Percentiles rank a stretch among this genome's conserved stretches.
Evolutionary conservation across 2,113 vertebrate species (phyloP).

Genomic region (Pomatostomus ruficeps): DNA sequence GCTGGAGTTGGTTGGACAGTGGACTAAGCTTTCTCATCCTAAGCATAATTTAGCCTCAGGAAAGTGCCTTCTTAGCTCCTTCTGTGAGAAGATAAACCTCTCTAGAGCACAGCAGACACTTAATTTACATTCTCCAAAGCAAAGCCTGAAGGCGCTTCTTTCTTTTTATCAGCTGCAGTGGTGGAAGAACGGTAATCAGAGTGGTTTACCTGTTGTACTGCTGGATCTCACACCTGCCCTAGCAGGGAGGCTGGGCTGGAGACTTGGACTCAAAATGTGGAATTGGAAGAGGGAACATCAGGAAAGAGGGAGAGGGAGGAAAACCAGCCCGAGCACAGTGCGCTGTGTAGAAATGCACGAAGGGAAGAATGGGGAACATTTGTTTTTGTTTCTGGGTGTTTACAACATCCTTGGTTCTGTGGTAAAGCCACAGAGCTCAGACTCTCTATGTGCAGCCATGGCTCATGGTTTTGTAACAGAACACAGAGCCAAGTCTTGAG

Average conservation of each 20-base stretch:
- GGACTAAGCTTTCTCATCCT: not conserved
- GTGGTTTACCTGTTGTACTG: not conserved
- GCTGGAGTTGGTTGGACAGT: not conserved
- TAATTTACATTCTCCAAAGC: not conserved
- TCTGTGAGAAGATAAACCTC: not conserved
- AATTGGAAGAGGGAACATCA: not conserved
- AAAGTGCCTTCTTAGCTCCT: not conserved
- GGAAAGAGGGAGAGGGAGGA: not conserved
- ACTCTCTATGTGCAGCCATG: not conserved
- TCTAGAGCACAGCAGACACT: not conserved
- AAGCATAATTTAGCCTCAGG: not conserved
- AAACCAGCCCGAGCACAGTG: not conserved
- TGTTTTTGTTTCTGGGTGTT: not conserved
- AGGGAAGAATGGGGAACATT: not conserved
- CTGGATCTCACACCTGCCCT: not conserved
- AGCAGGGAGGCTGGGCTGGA: not conserved
- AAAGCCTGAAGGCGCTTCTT: not conserved
- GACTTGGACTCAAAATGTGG: not conserved
- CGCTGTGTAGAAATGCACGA: accelerated
- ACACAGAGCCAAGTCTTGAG: not conserved
- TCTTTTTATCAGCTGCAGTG: not conserved
- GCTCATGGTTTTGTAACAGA: not conserved
- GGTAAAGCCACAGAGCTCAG: not conserved
- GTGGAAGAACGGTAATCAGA: not conserved
- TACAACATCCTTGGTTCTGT: not conserved